phyloP scores from a whole-genome alignment of 2,888 invertebrate genomes.

The Neelides folsomi region DNA sequence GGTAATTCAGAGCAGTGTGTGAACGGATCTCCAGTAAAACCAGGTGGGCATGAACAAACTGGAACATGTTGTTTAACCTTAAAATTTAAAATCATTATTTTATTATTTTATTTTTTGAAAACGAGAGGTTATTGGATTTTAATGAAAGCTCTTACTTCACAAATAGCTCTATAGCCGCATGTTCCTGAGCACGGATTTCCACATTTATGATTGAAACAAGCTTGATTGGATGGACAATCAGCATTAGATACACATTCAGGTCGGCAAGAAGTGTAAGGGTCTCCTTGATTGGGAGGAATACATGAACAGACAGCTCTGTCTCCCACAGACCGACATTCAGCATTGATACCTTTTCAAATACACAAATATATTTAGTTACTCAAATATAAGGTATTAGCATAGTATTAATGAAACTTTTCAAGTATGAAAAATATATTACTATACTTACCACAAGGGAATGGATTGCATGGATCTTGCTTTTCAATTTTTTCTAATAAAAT shows the following conservation, averaged over 20 bases:
- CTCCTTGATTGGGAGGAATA: constrained; percentile 76
- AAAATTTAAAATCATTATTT: no score
- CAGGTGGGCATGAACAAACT: constrained; percentile 50
- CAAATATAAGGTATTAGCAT: background rate
- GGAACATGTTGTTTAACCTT: constrained; percentile 53
- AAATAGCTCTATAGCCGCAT: constrained; percentile 48
- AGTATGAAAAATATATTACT: constrained; percentile 25
- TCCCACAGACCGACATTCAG: constrained; percentile 9
- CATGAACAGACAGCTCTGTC: constrained; percentile 55
- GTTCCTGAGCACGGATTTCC: constrained; percentile 69
- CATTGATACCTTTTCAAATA: constrained; percentile 5
- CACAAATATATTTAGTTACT: background rate
- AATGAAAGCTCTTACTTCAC: constrained; percentile 39
- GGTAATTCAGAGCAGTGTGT: constrained; percentile 15
- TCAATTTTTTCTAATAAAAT: background rate
- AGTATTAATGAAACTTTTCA: no score
- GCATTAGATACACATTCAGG: constrained; percentile 68
- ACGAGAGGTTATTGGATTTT: constrained; percentile 69
- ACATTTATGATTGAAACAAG: constrained; percentile 65
- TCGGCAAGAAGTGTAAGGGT: constrained; percentile 70
- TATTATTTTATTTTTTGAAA: constrained; percentile 39
- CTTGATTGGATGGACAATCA: constrained; percentile 56
- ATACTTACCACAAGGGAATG: constrained; percentile 40
- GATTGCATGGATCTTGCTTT: constrained; percentile 36
- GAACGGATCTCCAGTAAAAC: constrained; percentile 36